Percentiles rank a stretch among this genome's conserved stretches.
Conservation (phyloP, 2,888 invertebrate species). For the Tetragnatha montana region DNA sequence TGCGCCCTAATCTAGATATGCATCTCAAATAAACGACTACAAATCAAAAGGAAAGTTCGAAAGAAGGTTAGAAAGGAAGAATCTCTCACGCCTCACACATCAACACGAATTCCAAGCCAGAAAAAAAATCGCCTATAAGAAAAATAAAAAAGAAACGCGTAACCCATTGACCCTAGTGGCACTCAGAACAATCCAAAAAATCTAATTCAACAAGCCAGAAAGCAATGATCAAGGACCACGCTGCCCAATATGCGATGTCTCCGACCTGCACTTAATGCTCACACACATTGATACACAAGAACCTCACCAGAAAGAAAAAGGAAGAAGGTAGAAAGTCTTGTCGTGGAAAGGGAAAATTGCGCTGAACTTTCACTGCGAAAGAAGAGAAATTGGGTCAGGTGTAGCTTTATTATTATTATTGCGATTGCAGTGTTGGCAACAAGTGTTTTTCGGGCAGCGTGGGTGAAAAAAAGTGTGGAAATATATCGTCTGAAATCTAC, state of each 20-base stretch:
- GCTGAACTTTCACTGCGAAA: conserved; percentile 62
- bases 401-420: conserved; percentile 26
- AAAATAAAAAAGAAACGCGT: conserved; percentile 29
- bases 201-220: conserved; percentile 13
- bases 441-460: conserved; percentile 54
- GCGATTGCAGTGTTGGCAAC: conserved; percentile 42
- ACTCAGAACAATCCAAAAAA: conserved; percentile 30
- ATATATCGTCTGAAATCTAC: background rate
- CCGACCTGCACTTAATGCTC: conserved; percentile 46
- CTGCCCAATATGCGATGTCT: conserved; percentile 52
- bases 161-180: conserved; percentile 41
- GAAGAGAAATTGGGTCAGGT: conserved; percentile 56
- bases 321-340: conserved; percentile 12
- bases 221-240: conserved; percentile 20
- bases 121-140: conserved; percentile 7
- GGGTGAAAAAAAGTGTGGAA: conserved; percentile 30
- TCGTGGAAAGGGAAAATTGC: conserved; percentile 24
- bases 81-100: conserved; percentile 20
- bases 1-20: background rate
- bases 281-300: conserved; percentile 10
- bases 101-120: conserved; percentile 1
- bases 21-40: background rate
- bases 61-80: conserved; percentile 7
- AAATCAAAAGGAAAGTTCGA: conserved; percentile 1
- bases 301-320: conserved; percentile 9